Evolutionary conservation across 1,140 invertebrate genomes (phyloP).

Genomic region (Polyergus mexicanus): DNA sequence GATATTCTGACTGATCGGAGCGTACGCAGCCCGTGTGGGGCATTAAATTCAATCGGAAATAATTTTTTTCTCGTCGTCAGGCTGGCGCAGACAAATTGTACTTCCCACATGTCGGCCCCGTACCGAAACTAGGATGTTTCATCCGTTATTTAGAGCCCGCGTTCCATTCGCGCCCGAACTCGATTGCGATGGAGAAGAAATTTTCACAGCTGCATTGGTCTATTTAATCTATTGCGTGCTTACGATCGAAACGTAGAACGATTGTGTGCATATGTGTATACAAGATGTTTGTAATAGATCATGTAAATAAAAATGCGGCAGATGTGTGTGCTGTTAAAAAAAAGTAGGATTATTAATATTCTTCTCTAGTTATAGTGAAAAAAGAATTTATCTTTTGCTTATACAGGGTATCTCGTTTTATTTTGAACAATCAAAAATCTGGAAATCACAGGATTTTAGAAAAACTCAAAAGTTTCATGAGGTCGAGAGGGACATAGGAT

Average conservation of each 20-base stretch:
- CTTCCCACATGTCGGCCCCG: conserved; percentile 26
- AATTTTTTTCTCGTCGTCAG: conserved; percentile 42
- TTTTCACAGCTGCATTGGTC: not conserved
- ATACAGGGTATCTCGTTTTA: too few relatives aligned
- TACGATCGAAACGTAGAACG: conserved; percentile 12
- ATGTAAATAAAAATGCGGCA: not conserved
- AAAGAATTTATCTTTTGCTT: not conserved
- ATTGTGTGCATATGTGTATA: not conserved
- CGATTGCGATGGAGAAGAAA: not conserved
- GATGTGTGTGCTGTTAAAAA: not conserved
- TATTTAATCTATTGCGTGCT: not conserved
- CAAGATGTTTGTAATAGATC: not conserved
- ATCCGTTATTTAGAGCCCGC: conserved; percentile 50
- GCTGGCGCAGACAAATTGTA: conserved; percentile 52
- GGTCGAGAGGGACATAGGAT: too few relatives aligned
- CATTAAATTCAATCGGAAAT: conserved; percentile 59
- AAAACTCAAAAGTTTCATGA: too few relatives aligned
- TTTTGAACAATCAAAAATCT: too few relatives aligned
- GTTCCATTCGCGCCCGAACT: not conserved
- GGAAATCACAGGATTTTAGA: too few relatives aligned
- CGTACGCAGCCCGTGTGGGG: conserved; percentile 35
- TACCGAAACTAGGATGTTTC: conserved; percentile 43
- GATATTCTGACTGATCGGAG: conserved; percentile 45
- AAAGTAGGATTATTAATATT: not conserved
- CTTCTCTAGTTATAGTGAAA: not conserved